Base-by-base conservation (phyloP, 2,113 vertebrate species). In the Caretta caretta region DNA sequence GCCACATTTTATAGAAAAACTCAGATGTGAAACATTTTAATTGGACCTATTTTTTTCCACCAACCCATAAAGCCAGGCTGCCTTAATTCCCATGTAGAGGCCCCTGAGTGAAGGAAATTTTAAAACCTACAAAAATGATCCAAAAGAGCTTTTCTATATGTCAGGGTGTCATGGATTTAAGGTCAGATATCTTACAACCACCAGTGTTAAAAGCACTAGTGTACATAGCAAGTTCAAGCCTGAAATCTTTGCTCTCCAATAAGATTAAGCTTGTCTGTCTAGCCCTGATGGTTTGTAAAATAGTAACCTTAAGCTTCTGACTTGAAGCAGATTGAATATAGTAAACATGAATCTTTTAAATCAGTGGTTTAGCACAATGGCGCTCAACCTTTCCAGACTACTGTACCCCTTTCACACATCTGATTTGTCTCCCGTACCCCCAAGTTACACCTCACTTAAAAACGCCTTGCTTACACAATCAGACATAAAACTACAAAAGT, bases 331-430 rank as follows among this genome's bases (percentile, higher is more conserved):
- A 14, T 49, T 49, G 29, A 29, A 49, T 38, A 53, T 92, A 87
- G 17, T 17, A 87, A 89, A 90, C 79, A 31, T 0, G 1, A 2
- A 62, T 95, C 53, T 78, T 42, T n/a, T 79, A 57, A 94, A 22
- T 2, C n/a, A 75, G 89, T n/a, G 53, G 38, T 0, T 86, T 42
- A 80, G 16, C 0, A 0, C 25, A 25, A 12, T 62, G 12, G 27
- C 11, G 3, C 12, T 62, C 12, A 62, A 62, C 12, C 57, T 62
- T 62, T 62, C 57, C 27, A 62, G 27, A 59, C 57, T 31, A 59
- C 11, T 31, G 27, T 62, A 31, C 12, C 57, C 27, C 57, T 29
- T 59, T 59, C 27, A 59, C 25, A 24, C 5, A 11, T 27, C 57
- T 29, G 27, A 29, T 29, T 59, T 29, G 57, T 6, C 11, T 59